Percentiles rank a stretch among this genome's conserved stretches.
Conservation (phyloP, 2,888 invertebrate species). For the Pemphredon lugubris region DNA sequence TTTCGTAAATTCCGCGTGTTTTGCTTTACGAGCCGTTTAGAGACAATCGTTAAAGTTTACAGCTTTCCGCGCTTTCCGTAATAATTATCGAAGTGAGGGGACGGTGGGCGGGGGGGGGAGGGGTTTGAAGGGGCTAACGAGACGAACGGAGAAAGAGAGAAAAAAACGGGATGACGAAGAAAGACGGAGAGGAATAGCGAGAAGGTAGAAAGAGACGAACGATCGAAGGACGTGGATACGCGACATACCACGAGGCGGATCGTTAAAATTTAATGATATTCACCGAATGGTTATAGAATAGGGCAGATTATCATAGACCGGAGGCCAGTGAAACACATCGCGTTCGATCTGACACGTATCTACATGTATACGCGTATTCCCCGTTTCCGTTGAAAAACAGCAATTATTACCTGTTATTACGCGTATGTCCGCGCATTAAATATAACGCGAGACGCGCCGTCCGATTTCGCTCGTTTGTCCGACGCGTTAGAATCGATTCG, state of each 20-base stretch:
- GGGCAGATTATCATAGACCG: constrained; percentile 64
- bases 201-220: constrained; percentile 6
- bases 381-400: constrained; percentile 52
- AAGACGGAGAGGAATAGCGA: background rate
- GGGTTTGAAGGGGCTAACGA: too few relatives aligned
- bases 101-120: background rate
- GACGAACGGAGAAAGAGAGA: background rate
- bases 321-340: constrained; percentile 52
- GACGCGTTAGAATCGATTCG: background rate
- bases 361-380: constrained; percentile 13
- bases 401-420: constrained; percentile 60
- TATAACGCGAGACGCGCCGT: constrained; percentile 17
- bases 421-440: constrained; percentile 27
- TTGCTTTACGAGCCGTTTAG: constrained; percentile 46
- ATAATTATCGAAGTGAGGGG: background rate
- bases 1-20: constrained; percentile 40
- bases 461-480: constrained; percentile 9
- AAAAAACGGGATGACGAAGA: background rate
- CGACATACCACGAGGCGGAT: constrained; percentile 52
- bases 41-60: constrained; percentile 51
- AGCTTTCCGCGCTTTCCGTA: constrained; percentile 38
- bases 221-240: constrained; percentile 56
- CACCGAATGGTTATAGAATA: constrained; percentile 61
- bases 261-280: constrained; percentile 68
- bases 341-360: constrained; percentile 34